phyloP scores from a whole-genome alignment of 2,797 vertebrate genomes.

The Danio aesculapii region DNA sequence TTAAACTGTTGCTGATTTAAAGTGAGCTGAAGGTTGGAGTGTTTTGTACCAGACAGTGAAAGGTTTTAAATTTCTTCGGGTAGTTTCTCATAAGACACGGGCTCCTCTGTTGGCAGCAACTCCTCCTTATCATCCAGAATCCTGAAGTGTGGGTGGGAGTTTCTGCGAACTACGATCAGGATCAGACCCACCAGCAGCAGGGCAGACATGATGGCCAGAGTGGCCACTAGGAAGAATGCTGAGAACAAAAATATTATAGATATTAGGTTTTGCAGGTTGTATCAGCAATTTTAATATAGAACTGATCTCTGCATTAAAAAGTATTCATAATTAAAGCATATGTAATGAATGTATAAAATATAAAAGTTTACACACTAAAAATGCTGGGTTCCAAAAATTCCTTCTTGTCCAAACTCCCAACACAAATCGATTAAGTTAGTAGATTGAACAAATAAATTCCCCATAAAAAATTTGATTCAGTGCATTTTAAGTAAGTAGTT shows the following conservation, averaged over 20 bases:
- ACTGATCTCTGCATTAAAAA: no score
- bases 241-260: background rate
- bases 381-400: no score
- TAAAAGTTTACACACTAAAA: no score
- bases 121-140: constrained; percentile 75
- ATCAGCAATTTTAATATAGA: no score
- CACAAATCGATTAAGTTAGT: no score
- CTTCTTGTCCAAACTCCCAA: no score
- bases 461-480: no score
- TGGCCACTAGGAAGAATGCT: constrained; percentile 76
- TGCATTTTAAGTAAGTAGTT: no score
- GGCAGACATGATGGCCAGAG: constrained; percentile 67
- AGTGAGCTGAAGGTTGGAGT: constrained; percentile 25
- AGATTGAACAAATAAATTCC: no score
- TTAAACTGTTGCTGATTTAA: background rate
- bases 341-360: no score
- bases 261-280: no score
- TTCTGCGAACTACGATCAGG: constrained; percentile 66
- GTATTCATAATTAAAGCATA: no score
- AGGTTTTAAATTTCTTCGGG: constrained; percentile 34
- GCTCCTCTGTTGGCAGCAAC: constrained; percentile 69
- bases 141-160: background rate
- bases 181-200: constrained; percentile 70
- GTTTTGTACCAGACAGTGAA: background rate
- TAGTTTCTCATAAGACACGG: constrained; percentile 55